Conservation (phyloP, 2,797 vertebrate species). For the Oophaga sylvatica region DNA sequence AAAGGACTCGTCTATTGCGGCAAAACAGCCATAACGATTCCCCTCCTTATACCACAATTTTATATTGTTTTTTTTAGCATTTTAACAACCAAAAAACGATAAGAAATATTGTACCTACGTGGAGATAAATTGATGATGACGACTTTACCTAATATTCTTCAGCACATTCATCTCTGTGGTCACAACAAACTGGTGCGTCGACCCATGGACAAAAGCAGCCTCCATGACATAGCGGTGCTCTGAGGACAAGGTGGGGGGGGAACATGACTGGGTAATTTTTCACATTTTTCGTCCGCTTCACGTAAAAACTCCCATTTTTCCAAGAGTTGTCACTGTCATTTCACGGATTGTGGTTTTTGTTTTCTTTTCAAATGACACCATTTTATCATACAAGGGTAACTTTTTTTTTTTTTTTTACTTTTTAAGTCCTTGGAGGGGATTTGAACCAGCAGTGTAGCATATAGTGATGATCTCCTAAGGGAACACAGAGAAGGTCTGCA, state of each 20-base stretch:
- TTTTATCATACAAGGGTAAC: too few relatives aligned
- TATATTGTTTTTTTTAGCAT: not conserved
- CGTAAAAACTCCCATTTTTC: too few relatives aligned
- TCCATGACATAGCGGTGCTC: constrained; percentile 95
- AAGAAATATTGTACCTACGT: not conserved
- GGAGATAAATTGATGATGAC: not conserved
- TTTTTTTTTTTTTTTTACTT: too few relatives aligned
- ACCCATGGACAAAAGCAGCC: constrained; percentile 89
- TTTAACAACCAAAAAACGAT: not conserved
- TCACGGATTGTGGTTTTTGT: too few relatives aligned
- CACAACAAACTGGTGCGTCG: constrained; percentile 88
- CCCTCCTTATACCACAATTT: not conserved
- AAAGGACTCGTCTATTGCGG: not conserved
- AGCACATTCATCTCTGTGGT: constrained; percentile 85
- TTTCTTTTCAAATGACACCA: too few relatives aligned
- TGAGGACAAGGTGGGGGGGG: constrained; percentile 61
- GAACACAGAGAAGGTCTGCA: too few relatives aligned
- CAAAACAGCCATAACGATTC: not conserved
- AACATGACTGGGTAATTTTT: not conserved
- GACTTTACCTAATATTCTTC: constrained; percentile 80
- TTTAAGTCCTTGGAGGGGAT: too few relatives aligned
- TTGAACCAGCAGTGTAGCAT: too few relatives aligned
- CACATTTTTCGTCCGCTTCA: too few relatives aligned
- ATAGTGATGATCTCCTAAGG: too few relatives aligned
- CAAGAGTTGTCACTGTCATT: too few relatives aligned